Evolutionary conservation across 2,888 invertebrate species (phyloP), one percentile per base, ranked within the genome.

Genomic region (Petrolisthes manimaculis): DNA sequence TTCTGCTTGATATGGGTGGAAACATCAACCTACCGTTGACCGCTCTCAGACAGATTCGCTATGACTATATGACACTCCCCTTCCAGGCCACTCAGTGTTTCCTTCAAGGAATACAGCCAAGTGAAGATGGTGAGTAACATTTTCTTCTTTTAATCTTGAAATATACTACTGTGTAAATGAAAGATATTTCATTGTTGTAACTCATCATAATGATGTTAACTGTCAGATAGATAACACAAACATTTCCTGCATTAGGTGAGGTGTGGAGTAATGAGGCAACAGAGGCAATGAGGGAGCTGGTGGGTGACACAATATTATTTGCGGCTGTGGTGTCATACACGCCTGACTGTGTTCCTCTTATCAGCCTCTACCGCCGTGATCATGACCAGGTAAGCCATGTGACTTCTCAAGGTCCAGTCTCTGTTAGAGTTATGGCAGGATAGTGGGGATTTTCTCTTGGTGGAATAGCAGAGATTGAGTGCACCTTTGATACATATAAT

Each of bases 31-130:
- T 98, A 86, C 95, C 95, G 92, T 96, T 96, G 92, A 94, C 95
- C 86, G 95, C 95, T 91, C 95, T 99, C 92, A 95, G 97, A 93
- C 98, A 99, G 94, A 98, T 99, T 92, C 95, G 98, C 92, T 96
- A 96, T 86, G 98, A 99, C 94, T 98, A 98, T 93, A 96, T 98
- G 95, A 94, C 96, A 89, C 94, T 99, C 93, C 99, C 99, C 85
- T 99, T 99, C 95, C 99, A 99, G 95, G 97, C 99, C 88, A 96
- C 97, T 82, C 99, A 99, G 94, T 97, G 98, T 93, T 95, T 96
- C 93, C 94, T 99, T 92, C 97, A 97, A n/a, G 96, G 97, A 93
- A 95, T 98, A 92, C 95, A 95, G 93, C 97, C 98, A 87, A 94
- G 95, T 88, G 95, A 95, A 92, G 96, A 97, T 96, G 93, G 93